Evolutionary conservation across 2,113 vertebrate genomes (phyloP).

Genomic region (Chionodraco myersi): DNA sequence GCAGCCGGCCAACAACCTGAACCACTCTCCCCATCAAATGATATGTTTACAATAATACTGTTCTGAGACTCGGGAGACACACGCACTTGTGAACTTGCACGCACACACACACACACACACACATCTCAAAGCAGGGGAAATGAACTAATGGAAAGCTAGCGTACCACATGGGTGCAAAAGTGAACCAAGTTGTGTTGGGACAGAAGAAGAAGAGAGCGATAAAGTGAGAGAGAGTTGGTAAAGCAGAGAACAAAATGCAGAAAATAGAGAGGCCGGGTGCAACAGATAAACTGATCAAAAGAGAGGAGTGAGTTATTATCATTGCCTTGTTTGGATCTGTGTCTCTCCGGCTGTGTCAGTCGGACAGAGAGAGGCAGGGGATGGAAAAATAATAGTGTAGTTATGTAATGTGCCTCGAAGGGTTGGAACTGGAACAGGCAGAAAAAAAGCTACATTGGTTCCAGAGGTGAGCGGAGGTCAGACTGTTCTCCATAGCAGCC

Average conservation of each 20-base stretch:
- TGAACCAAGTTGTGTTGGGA: slow-evolving; percentile 36
- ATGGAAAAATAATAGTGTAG: slow-evolving; percentile 63
- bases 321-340: slow-evolving; percentile 73
- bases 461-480: slow-evolving; percentile 59
- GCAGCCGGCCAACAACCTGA: slow-evolving; percentile 85
- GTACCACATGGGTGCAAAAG: slow-evolving; percentile 62
- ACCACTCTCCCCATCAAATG: slow-evolving; percentile 85
- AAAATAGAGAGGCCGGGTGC: slow-evolving; percentile 22
- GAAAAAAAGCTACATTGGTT: slow-evolving; percentile 39
- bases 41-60: slow-evolving; percentile 87
- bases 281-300: slow-evolving; percentile 30
- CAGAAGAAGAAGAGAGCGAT: slow-evolving; percentile 21
- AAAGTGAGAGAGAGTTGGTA: slow-evolving; percentile 12
- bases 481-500: slow-evolving; percentile 34
- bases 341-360: slow-evolving; percentile 48
- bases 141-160: slow-evolving; percentile 75
- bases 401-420: slow-evolving; percentile 68
- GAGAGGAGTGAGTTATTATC: slow-evolving; percentile 61
- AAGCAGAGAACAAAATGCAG: slow-evolving; percentile 8
- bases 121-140: slow-evolving; percentile 56
- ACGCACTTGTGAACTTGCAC: slow-evolving; percentile 41
- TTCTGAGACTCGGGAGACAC: slow-evolving; percentile 76
- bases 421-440: slow-evolving; percentile 49
- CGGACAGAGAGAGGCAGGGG: slow-evolving; percentile 47
- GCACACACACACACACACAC: slow-evolving; percentile 1